A percentile compares a stretch with the other conserved stretches of the same genome.
phyloP scores from a whole-genome alignment of 2,888 invertebrate genomes.

The Drosophila falleni region DNA sequence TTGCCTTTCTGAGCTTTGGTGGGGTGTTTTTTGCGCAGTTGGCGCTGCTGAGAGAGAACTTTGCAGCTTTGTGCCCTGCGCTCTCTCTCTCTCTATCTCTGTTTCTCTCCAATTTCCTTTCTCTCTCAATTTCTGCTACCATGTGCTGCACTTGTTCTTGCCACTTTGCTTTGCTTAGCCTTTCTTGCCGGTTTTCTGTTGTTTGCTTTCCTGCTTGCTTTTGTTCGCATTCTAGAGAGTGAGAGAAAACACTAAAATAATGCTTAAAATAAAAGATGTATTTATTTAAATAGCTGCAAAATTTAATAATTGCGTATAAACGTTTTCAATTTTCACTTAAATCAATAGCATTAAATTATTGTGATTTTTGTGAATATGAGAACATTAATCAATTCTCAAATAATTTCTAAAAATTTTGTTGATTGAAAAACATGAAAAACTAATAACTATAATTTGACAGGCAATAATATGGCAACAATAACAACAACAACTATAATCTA shows the following conservation, averaged over 20 bases:
- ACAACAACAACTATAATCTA: slow-evolving; percentile 66
- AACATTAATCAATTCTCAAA: slow-evolving; percentile 34
- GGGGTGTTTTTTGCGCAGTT: slow-evolving; percentile 60
- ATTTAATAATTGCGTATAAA: slow-evolving; percentile 2
- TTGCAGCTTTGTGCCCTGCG: slow-evolving; percentile 54
- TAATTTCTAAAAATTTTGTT: slow-evolving; percentile 19
- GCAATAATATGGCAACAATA: slow-evolving; percentile 59
- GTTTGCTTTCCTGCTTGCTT: slow-evolving; percentile 73
- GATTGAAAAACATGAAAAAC: slow-evolving; percentile 61
- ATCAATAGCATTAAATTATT: slow-evolving; percentile 23
- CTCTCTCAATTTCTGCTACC: slow-evolving; percentile 8
- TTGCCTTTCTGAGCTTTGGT: slow-evolving; percentile 10
- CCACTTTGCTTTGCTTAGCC: slow-evolving; percentile 56
- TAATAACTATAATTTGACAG: slow-evolving; percentile 75
- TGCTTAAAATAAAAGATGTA: background rate
- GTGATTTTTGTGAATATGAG: background rate
- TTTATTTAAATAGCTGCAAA: background rate
- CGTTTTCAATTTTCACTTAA: slow-evolving; percentile 1
- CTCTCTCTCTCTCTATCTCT: slow-evolving; percentile 17
- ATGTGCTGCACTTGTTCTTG: slow-evolving; percentile 73
- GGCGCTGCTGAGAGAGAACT: slow-evolving; percentile 15
- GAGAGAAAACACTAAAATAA: background rate
- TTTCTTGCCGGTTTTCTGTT: slow-evolving; percentile 74
- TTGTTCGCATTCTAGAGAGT: slow-evolving; percentile 25
- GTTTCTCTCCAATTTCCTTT: background rate